phyloP scores from a whole-genome alignment of 92 coral and sea anemone genomes.

The Siderastrea siderea region DNA sequence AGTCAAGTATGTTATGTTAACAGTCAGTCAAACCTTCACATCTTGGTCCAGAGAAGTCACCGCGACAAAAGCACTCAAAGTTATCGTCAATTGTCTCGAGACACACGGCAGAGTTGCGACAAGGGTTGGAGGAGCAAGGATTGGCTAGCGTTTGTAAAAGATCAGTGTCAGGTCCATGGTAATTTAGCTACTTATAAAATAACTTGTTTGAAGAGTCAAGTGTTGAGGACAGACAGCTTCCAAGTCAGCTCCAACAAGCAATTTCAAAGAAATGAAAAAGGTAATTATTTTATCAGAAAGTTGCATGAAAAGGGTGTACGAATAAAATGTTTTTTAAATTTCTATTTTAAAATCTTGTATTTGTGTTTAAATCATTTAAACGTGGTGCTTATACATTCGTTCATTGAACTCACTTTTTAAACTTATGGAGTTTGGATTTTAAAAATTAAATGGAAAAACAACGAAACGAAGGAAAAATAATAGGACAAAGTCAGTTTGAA shows the following conservation, averaged over 20 bases:
- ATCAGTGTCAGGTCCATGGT: conserved; percentile 4
- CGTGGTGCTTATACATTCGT: too few relatives aligned
- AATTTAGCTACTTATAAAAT: not conserved
- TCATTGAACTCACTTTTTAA: not conserved
- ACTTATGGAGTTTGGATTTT: not conserved
- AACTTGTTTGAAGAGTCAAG: not conserved
- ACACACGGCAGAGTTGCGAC: conserved; percentile 90
- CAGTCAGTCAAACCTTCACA: conserved; percentile 98
- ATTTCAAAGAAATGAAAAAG: too few relatives aligned
- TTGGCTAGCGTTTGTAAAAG: conserved; percentile 55
- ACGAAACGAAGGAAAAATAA: too few relatives aligned
- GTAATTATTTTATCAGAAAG: too few relatives aligned
- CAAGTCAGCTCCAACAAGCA: too few relatives aligned
- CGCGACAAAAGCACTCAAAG: conserved; percentile 91
- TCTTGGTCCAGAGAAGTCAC: conserved; percentile 94
- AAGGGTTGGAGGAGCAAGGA: conserved; percentile 87
- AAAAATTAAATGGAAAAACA: too few relatives aligned
- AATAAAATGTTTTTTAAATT: too few relatives aligned
- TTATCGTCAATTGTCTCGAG: conserved; percentile 93
- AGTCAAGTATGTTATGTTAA: conserved; percentile 43
- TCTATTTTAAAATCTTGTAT: too few relatives aligned
- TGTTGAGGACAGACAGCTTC: not conserved
- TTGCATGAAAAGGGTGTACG: too few relatives aligned
- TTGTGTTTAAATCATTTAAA: too few relatives aligned
- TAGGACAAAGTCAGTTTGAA: too few relatives aligned